These are phyloP conservation scores for Sapajus apella DNA, from an alignment of 2,113 vertebrate genomes.

Conservation along the genomic window DNA sequence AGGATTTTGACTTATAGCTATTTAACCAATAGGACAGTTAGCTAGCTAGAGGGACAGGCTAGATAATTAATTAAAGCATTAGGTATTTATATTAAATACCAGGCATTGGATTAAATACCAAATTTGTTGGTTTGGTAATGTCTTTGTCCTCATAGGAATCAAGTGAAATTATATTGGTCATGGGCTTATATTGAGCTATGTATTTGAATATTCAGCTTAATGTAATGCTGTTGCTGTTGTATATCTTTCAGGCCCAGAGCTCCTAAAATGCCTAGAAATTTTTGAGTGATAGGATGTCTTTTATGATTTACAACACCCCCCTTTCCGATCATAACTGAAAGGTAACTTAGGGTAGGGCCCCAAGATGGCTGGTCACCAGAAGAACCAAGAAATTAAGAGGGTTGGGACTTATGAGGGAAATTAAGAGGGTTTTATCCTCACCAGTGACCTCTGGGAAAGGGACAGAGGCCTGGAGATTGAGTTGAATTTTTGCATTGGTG, in stretches of 20 bases:
- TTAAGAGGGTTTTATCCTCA: not conserved
- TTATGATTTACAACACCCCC: not conserved
- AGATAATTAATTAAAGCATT: not conserved
- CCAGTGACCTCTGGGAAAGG: not conserved
- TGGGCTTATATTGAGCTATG: not conserved
- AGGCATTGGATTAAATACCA: not conserved
- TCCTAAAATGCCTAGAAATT: not conserved
- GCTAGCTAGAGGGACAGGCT: not conserved
- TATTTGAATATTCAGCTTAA: not conserved
- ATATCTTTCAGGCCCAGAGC: not conserved
- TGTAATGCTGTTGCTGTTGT: not conserved
- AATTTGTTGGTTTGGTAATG: not conserved
- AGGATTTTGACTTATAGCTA: constrained; percentile 25
- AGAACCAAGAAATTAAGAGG: not conserved
- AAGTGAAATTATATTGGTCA: not conserved
- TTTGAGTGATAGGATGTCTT: not conserved
- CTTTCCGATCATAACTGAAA: not conserved
- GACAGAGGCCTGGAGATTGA: not conserved
- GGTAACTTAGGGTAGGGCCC: not conserved
- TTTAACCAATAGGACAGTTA: not conserved
- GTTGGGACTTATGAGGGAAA: not conserved
- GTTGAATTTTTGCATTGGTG: not conserved
- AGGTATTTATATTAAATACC: not conserved
- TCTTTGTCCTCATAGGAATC: not conserved
- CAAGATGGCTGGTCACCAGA: not conserved